Percentiles rank a stretch among this genome's conserved stretches.
These are phyloP conservation scores for Liodrosophila aerea DNA, from an alignment of 2,888 invertebrate genomes.

Conservation along the genomic window DNA sequence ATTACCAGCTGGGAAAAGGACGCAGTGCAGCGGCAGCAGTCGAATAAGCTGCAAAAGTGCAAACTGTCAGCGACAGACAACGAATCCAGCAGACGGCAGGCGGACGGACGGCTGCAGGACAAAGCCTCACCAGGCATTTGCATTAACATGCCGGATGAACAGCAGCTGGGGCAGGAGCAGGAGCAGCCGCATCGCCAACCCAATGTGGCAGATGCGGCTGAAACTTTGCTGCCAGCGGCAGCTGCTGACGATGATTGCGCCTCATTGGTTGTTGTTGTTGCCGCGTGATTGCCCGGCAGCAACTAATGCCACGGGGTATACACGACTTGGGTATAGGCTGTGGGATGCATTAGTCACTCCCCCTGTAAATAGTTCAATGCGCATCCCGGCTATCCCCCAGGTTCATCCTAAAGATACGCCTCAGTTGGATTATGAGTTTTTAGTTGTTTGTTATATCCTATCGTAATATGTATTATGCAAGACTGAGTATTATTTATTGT, in stretches of 20 bases:
- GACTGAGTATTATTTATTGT: constrained; percentile 74
- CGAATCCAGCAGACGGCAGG: constrained; percentile 28
- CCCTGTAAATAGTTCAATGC: constrained; percentile 54
- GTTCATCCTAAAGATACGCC: too few species aligned
- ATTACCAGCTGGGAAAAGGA: constrained; percentile 74
- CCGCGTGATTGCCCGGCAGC: constrained; percentile 72
- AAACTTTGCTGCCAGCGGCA: constrained; percentile 64
- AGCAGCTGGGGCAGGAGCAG: constrained; percentile 13
- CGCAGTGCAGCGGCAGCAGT: constrained; percentile 53
- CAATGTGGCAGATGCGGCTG: constrained; percentile 44
- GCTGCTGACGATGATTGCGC: constrained; percentile 72
- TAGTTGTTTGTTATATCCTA: constrained; percentile 62
- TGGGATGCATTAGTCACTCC: constrained; percentile 31
- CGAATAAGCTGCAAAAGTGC: constrained; percentile 69
- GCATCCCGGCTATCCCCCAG: constrained; percentile 25
- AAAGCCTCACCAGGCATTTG: constrained; percentile 64
- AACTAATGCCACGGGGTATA: constrained; percentile 19
- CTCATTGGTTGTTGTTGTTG: constrained; percentile 71
- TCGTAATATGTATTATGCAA: constrained; percentile 60
- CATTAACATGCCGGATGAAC: constrained; percentile 72
- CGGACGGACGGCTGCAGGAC: constrained; percentile 32
- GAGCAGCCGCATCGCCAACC: constrained; percentile 13
- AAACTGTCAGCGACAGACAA: constrained; percentile 66
- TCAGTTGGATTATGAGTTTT: constrained; percentile 46
- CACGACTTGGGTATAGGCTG: constrained; percentile 2